These are phyloP conservation scores for Sinella curviseta DNA, from an alignment of 1,140 invertebrate genomes.

Conservation along the genomic window DNA sequence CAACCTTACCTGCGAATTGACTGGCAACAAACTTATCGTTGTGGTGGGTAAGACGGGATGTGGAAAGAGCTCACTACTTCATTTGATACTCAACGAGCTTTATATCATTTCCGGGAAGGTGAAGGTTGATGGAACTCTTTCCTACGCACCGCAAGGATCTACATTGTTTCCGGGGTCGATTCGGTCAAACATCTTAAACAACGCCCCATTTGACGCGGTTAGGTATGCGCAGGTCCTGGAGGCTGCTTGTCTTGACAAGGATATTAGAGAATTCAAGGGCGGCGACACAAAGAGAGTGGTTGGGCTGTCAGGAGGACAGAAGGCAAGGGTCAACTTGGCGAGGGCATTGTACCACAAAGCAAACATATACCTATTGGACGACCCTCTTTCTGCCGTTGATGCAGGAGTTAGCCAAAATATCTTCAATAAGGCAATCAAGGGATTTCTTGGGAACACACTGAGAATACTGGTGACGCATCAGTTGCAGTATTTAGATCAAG, in stretches of 20 bases:
- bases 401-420: conserved; percentile 58
- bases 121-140: conserved; percentile 10
- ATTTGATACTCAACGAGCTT: conserved; percentile 30
- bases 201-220: conserved; percentile 51
- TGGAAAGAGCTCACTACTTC: conserved; percentile 14
- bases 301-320: conserved; percentile 59
- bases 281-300: conserved; percentile 21
- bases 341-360: conserved; percentile 61
- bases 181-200: conserved; percentile 63
- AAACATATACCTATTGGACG: conserved; percentile 60
- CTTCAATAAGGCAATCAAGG: conserved; percentile 55
- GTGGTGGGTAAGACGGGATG: background rate
- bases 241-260: background rate
- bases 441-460: background rate
- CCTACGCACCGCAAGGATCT: conserved; percentile 60
- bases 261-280: conserved; percentile 17
- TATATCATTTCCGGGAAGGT: conserved; percentile 26
- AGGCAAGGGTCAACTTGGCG: conserved; percentile 63
- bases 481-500: conserved; percentile 73
- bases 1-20: background rate
- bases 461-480: conserved; percentile 81
- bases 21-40: background rate
- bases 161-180: conserved; percentile 63
- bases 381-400: conserved; percentile 62
- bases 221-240: conserved; percentile 10